Evolutionary conservation across 2,797 vertebrate species (phyloP).

Genomic region (Schizopygopsis malacanthus): DNA sequence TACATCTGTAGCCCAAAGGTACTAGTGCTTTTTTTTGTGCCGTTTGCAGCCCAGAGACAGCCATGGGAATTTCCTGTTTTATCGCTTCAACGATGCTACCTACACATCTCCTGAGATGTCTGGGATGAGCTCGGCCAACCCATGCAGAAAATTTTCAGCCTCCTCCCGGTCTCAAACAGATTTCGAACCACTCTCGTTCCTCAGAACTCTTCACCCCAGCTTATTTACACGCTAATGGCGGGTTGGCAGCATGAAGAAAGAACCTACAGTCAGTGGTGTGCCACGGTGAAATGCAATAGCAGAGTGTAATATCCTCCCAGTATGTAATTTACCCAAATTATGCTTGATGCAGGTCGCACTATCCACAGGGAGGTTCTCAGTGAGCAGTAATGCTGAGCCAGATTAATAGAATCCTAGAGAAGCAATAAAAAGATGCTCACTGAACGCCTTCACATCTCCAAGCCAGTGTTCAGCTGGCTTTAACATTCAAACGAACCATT

Average conservation of each 20-base stretch:
- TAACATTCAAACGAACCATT: conserved; percentile 52
- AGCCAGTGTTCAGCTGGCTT: conserved; percentile 32
- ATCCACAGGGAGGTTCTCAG: conserved; percentile 33
- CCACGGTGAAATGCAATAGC: conserved; percentile 36
- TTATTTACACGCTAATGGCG: conserved; percentile 44
- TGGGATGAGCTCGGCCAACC: conserved; percentile 32
- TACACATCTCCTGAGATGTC: conserved; percentile 31
- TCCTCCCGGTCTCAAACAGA: conserved; percentile 5
- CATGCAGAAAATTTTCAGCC: conserved; percentile 47
- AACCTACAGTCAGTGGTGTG: conserved; percentile 46
- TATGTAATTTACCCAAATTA: conserved; percentile 48
- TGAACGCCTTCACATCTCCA: conserved; percentile 14
- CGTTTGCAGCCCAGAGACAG: neutral
- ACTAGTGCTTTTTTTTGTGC: neutral
- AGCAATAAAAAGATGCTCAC: conserved; percentile 55
- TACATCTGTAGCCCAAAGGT: conserved; percentile 1
- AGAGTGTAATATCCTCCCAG: conserved; percentile 45
- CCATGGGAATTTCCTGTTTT: conserved; percentile 7
- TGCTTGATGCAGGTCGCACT: conserved; percentile 31
- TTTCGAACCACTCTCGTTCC: neutral
- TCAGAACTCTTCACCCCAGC: conserved; percentile 33
- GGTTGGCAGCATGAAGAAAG: neutral
- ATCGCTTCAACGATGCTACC: conserved; percentile 22
- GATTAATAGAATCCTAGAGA: conserved; percentile 50
- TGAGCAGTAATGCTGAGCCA: conserved; percentile 44